Evolutionary conservation across 37 sponge, comb jelly and placozoan species (phyloP), one percentile per base, ranked within the genome.

Genomic region (Dysidea cf. avara): DNA sequence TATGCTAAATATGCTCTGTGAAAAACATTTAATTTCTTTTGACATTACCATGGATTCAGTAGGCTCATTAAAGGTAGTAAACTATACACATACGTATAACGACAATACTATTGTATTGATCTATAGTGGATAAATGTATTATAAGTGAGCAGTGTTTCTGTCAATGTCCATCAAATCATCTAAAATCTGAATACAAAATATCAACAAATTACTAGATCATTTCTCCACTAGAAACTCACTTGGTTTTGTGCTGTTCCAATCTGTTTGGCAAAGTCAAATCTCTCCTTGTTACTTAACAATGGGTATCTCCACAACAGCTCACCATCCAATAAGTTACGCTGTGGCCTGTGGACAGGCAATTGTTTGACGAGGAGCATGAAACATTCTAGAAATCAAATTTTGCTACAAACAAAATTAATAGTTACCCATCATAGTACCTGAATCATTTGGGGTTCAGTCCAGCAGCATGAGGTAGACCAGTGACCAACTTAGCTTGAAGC

Each of bases 371-470:
- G 46, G 9, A 2, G 81, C 61, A 13, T 51, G 74, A 60, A 77
- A 90, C 70, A 75, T 68, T 66, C 97, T 90, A 61, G n/a, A n/a
- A n/a, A n/a, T n/a, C n/a, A n/a, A n/a, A n/a, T 11, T 11, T 31
- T 9, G 14, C 66, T n/a, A 64, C 11, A 7, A 30, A 32, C 39
- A 48, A 9, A 14, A 25, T 68, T 4, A 20, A 22, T 3, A 47
- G 6, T 21, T 31, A 47, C 3, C 32, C 20, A 48, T 11, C 5
- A 7, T 6, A n/a, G 3, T 52, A 93, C 91, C 97, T 90, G 84
- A 85, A 95, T 12, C 82, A 79, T 53, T 95, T 95, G 2, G 96
- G 99, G 50, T 99, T 95, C 13, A 99, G 84, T 0, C 99, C 99
- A 18, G 99, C 99, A 32, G 28, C 63, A 39, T 99, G 99, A 3